Percentiles rank a stretch among this genome's conserved stretches.
Evolutionary conservation across 2,797 vertebrate genomes (phyloP).

Genomic region (Epinephelus coioides): DNA sequence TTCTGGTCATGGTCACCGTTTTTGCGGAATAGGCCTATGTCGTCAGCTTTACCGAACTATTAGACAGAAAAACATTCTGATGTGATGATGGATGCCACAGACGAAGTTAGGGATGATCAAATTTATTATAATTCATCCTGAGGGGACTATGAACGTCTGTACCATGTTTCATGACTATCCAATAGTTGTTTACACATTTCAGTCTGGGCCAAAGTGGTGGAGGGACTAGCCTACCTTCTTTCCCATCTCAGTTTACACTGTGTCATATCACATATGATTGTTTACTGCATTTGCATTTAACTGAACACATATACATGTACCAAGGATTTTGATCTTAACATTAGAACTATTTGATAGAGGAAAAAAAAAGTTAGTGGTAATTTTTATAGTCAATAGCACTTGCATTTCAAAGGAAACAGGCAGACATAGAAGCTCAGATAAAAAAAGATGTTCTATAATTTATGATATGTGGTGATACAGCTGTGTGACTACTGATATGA

Average conservation of each 20-base stretch:
- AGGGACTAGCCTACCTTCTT: background rate
- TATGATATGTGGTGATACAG: background rate
- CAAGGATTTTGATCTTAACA: background rate
- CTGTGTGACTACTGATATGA: conserved; percentile 13
- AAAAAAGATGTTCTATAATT: background rate
- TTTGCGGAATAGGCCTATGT: no score
- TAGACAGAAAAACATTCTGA: background rate
- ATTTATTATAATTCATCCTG: background rate
- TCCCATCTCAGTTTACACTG: background rate
- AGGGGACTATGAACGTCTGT: background rate
- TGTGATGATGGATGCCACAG: background rate
- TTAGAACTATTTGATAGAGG: background rate
- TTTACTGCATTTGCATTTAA: background rate
- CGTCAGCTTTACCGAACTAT: background rate
- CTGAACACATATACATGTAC: background rate
- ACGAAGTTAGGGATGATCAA: background rate
- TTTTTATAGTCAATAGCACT: no score
- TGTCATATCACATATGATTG: background rate
- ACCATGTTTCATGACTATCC: background rate
- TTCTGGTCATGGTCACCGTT: no score
- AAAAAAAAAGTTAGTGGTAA: no score
- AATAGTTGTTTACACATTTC: background rate
- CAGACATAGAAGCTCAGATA: background rate
- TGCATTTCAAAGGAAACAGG: background rate
- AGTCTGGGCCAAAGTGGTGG: background rate